phyloP scores from a whole-genome alignment of 1,140 invertebrate genomes.

The Monochamus saltuarius region DNA sequence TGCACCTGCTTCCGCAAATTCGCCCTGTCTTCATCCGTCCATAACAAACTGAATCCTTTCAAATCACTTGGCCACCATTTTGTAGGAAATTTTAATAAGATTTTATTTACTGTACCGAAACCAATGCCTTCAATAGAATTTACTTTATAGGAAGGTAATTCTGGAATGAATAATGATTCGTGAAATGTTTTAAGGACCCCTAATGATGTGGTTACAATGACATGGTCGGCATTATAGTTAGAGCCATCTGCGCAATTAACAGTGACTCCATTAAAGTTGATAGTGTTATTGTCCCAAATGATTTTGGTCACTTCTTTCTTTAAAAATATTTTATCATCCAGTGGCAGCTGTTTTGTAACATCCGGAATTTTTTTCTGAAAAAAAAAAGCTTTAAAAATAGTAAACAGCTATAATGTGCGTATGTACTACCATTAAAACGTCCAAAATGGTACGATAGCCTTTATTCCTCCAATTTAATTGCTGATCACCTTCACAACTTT shows the following conservation, averaged over 20 bases:
- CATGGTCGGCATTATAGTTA: conserved; percentile 61
- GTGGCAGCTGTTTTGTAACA: conserved; percentile 18
- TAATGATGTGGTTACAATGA: conserved; percentile 68
- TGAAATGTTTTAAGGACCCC: conserved; percentile 69
- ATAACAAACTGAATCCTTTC: conserved; percentile 56
- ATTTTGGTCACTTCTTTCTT: conserved; percentile 56
- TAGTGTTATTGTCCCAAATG: conserved; percentile 47
- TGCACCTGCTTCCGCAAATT: conserved; percentile 20
- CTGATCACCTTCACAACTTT: conserved; percentile 35
- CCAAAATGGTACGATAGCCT: conserved; percentile 40
- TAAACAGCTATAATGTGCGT: too few relatives aligned
- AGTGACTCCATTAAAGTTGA: conserved; percentile 24
- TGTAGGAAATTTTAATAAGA: conserved; percentile 68
- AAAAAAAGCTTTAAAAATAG: background rate
- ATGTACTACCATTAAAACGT: conserved; percentile 39
- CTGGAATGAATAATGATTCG: conserved; percentile 61
- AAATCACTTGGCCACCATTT: conserved; percentile 60
- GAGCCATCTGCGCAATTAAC: conserved; percentile 56
- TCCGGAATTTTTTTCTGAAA: conserved; percentile 27
- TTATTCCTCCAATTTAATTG: conserved; percentile 37
- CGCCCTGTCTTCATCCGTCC: conserved; percentile 55
- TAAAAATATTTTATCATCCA: conserved; percentile 52
- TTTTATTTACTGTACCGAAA: conserved; percentile 73
- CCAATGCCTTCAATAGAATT: conserved; percentile 65
- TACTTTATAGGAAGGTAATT: conserved; percentile 61